Conservation (phyloP, 53 echinoderm and acorn worm species). For the Temnopleurus reevesii region DNA sequence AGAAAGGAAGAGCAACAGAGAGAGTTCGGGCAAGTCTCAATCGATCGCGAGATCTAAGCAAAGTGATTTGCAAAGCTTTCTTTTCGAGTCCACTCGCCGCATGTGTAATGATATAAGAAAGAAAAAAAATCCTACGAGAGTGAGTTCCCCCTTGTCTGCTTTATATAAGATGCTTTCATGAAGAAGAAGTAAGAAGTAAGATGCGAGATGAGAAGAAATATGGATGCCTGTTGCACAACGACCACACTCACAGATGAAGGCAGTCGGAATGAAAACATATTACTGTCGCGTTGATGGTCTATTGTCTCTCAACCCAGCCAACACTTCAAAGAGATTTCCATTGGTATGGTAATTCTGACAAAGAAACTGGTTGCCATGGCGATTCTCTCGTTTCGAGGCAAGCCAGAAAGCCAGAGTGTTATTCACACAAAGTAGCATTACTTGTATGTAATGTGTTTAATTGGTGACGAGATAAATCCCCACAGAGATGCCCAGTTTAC, state of each 20-base stretch:
- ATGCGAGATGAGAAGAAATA: not conserved
- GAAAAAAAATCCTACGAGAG: not conserved
- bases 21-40: no score
- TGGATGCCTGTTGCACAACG: not conserved
- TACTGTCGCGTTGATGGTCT: not conserved
- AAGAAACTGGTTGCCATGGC: conserved; percentile 34
- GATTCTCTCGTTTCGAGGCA: not conserved
- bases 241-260: not conserved
- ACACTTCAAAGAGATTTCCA: conserved; percentile 21
- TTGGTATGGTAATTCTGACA: conserved; percentile 28
- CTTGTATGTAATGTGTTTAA: not conserved
- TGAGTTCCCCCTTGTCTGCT: not conserved
- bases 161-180: conserved; percentile 7
- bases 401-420: not conserved
- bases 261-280: not conserved
- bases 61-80: not conserved
- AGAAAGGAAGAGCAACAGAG: not conserved
- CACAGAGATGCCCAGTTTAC: not conserved
- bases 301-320: conserved; percentile 18
- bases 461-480: not conserved
- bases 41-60: not conserved
- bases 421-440: not conserved
- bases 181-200: not conserved
- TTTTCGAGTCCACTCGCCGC: not conserved
- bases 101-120: no score